Conservation (phyloP, 1,140 invertebrate species). For the Leptinotarsa lineolata region DNA sequence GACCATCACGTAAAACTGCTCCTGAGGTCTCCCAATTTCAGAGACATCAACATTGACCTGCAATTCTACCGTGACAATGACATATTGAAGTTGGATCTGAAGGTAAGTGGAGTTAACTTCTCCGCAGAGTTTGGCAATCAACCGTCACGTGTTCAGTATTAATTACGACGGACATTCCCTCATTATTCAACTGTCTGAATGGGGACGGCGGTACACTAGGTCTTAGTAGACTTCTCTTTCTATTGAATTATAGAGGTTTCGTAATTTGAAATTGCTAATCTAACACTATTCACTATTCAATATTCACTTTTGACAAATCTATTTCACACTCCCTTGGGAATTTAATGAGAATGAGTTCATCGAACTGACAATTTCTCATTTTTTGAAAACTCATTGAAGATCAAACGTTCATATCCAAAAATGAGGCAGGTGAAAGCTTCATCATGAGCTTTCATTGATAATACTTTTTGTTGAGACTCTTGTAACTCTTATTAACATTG, state of each 20-base stretch:
- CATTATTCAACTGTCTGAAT: slow-evolving; percentile 44
- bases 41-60: slow-evolving; percentile 66
- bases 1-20: slow-evolving; percentile 71
- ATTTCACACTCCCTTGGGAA: too few species aligned
- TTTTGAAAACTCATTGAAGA: too few species aligned
- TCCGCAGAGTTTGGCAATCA: slow-evolving; percentile 20
- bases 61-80: slow-evolving; percentile 65
- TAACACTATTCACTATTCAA: too few species aligned
- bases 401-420: too few species aligned
- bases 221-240: background rate
- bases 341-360: too few species aligned
- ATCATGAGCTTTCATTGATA: too few species aligned
- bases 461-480: too few species aligned
- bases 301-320: too few species aligned
- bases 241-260: background rate
- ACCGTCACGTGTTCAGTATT: slow-evolving; percentile 33
- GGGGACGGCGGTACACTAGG: slow-evolving; percentile 21
- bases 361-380: too few species aligned
- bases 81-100: slow-evolving; percentile 64
- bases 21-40: slow-evolving; percentile 71
- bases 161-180: slow-evolving; percentile 43
- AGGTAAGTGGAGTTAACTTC: slow-evolving; percentile 52
- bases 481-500: too few species aligned
- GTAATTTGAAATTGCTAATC: background rate
- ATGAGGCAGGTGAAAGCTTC: too few species aligned